phyloP scores from a whole-genome alignment of 2,888 invertebrate species.

The Mesoligia furuncula region DNA sequence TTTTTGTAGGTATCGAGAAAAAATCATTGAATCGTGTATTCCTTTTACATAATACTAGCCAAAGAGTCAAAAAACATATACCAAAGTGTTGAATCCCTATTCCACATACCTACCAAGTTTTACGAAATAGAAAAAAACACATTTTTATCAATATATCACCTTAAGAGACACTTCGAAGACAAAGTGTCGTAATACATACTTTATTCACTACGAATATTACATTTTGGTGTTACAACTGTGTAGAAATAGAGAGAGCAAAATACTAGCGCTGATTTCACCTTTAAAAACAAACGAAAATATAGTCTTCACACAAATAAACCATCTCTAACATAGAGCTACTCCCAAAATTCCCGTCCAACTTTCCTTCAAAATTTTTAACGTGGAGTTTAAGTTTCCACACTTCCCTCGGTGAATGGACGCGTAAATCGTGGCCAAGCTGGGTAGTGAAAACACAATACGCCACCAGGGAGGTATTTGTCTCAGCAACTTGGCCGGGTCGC shows the following conservation, averaged over 20 bases:
- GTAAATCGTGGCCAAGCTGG: conserved; percentile 58
- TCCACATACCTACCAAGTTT: no score
- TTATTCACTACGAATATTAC: not conserved
- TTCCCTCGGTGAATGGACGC: conserved; percentile 45
- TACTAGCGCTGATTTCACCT: no score
- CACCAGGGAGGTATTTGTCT: conserved; percentile 72
- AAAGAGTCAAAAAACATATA: no score
- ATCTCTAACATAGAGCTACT: not conserved
- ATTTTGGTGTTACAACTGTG: no score
- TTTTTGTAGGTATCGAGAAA: no score
- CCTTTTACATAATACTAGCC: no score
- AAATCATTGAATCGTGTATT: no score
- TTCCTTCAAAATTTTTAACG: conserved; percentile 38
- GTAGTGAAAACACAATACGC: conserved; percentile 61
- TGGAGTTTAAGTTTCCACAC: conserved; percentile 44
- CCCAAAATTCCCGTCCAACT: conserved; percentile 13
- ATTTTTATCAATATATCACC: no score
- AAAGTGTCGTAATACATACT: not conserved
- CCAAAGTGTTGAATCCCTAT: no score
- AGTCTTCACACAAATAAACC: conserved; percentile 13
- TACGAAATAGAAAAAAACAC: no score
- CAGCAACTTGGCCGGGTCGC: conserved; percentile 55
- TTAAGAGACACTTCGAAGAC: no score
- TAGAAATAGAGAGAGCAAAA: not conserved
- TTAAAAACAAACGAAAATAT: not conserved